Percentiles rank a stretch among this genome's conserved stretches.
These are phyloP conservation scores for Carollia perspicillata DNA, from an alignment of 2,113 vertebrate genomes.

Conservation along the genomic window DNA sequence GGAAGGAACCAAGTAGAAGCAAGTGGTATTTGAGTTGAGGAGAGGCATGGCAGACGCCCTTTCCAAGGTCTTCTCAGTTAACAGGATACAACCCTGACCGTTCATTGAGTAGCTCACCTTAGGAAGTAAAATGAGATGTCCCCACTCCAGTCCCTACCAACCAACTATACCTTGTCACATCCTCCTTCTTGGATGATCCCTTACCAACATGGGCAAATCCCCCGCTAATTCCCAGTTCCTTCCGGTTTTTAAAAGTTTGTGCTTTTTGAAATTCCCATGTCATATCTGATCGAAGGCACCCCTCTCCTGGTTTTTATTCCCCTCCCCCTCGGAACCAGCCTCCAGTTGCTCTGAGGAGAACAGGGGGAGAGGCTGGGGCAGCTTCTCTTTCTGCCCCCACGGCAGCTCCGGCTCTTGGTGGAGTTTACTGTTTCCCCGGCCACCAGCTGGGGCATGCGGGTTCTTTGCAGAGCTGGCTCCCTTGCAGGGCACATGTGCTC, in stretches of 20 bases:
- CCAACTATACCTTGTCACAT: not conserved
- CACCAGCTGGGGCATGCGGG: fast-evolving
- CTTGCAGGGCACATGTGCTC: not conserved
- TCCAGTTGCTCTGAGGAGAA: not conserved
- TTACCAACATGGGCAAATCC: not conserved
- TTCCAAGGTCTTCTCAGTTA: not conserved
- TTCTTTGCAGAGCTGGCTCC: not conserved
- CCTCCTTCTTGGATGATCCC: not conserved
- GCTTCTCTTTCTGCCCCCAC: not conserved
- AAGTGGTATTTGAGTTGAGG: not conserved
- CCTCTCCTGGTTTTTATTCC: not conserved
- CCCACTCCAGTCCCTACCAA: not conserved
- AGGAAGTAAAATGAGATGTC: not conserved
- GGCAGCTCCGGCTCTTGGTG: not conserved
- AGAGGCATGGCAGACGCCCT: not conserved
- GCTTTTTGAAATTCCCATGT: not conserved
- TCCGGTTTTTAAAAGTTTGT: not conserved
- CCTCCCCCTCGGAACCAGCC: not conserved
- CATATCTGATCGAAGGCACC: not conserved
- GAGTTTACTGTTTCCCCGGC: not conserved
- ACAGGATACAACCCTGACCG: not conserved
- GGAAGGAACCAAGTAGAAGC: not conserved
- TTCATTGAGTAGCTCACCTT: not conserved
- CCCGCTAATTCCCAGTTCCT: not conserved
- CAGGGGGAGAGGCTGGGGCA: not conserved